Percentiles rank a stretch among this genome's conserved stretches.
These are phyloP conservation scores for Saccostrea cuccullata DNA, from an alignment of 1,140 invertebrate genomes.

Conservation along the genomic window DNA sequence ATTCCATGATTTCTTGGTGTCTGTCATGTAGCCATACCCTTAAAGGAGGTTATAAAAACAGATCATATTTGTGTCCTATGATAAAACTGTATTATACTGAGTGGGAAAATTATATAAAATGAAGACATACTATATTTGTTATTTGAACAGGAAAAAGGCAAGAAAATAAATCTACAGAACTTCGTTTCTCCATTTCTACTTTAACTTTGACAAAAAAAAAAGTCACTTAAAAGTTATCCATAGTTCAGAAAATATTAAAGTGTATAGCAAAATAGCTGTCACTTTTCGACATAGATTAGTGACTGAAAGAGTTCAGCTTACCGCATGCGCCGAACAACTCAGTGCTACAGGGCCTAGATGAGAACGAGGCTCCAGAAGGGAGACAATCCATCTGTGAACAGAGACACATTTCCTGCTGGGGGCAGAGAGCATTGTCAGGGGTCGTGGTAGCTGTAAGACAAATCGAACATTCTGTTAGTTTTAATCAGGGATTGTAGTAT, in stretches of 20 bases:
- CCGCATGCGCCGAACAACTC: slow-evolving; percentile 26
- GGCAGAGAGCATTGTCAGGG: neutral
- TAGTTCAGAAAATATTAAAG: neutral
- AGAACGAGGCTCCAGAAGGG: slow-evolving; percentile 12
- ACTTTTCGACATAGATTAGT: neutral
- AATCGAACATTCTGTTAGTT: too few relatives aligned
- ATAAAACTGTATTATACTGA: too few relatives aligned
- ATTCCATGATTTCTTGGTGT: slow-evolving; percentile 6
- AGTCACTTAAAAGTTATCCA: too few relatives aligned
- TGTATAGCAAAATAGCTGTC: neutral
- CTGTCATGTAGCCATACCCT: slow-evolving; percentile 29
- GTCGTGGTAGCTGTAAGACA: neutral
- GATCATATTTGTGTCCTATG: too few relatives aligned
- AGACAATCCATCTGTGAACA: slow-evolving; percentile 42
- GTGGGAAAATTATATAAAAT: too few relatives aligned
- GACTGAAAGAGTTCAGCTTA: neutral
- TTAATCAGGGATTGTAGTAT: too few relatives aligned
- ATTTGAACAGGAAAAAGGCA: too few relatives aligned
- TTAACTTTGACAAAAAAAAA: too few relatives aligned
- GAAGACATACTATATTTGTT: too few relatives aligned
- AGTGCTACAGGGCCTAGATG: neutral
- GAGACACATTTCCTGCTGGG: slow-evolving; percentile 26
- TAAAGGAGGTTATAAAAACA: neutral
- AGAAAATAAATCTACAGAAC: too few relatives aligned
- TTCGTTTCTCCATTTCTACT: too few relatives aligned